Evolutionary conservation across 2,113 vertebrate genomes (phyloP), one percentile per base, ranked within the genome.

Genomic region (Lepus timidus): DNA sequence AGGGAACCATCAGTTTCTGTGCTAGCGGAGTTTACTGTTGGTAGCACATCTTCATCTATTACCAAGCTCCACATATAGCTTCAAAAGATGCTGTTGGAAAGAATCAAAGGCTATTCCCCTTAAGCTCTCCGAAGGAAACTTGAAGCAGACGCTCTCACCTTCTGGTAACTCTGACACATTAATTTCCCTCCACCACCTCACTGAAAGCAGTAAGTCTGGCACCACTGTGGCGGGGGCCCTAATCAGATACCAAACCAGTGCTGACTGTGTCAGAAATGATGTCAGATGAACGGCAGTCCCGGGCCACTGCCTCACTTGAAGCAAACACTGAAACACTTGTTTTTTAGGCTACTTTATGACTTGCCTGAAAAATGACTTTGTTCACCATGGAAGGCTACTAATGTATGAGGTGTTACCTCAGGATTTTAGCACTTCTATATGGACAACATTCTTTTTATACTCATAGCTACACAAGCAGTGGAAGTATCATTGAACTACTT

Each of bases 241-340:
- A 98, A 98, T 98, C 98, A 98, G 98, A 98, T 98, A 98, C 97
- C 97, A 98, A 96, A 91, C 96, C 93, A 95, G 85, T 16, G 52
- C 97, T 96, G 98, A 85, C 97, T 96, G 61, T 96, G 98, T 98
- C 98, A 98, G 98, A 93, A 98, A 98, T 98, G 98, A 98, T 98
- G 98, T 98, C 98, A 98, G 98, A 98, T 98, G 98, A 96, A 98
- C 92, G 33, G 97, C 96, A 87, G 98, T 96, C 97, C 98, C 87
- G 91, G 96, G 95, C 97, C 98, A 88, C 97, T 84, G 97, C 70
- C 97, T 97, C 97, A 97, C 97, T 98, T 96, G 97, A 96, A 95
- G 96, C 95, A 97, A 98, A 98, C 98, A 98, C 97, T 98, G 97
- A 97, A 97, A 98, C 94, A 23, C 95, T 98, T 98, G 98, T 98